Conservation (phyloP, 2,797 vertebrate species). For the Peromyscus aztecus region DNA sequence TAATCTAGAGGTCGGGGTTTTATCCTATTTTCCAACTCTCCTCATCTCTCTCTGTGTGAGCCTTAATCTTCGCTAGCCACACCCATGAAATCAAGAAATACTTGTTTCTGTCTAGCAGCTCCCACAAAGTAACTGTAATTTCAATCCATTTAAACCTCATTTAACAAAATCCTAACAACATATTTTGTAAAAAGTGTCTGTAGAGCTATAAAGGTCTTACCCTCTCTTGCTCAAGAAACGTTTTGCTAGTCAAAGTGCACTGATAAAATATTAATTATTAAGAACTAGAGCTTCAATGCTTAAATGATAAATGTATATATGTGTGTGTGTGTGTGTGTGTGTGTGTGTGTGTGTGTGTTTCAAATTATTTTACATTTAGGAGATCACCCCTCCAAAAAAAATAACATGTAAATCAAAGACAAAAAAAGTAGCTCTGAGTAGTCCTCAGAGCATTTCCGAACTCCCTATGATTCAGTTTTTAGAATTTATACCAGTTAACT, state of each 20-base stretch:
- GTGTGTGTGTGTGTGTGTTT: conserved; percentile 10
- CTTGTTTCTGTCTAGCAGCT: background rate
- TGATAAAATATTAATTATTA: conserved; percentile 15
- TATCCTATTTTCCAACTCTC: background rate
- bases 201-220: background rate
- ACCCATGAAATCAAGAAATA: conserved; percentile 14
- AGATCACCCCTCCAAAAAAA: background rate
- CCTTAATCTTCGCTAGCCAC: background rate
- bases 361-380: conserved; percentile 53
- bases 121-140: conserved; percentile 8
- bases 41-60: background rate
- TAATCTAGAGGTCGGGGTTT: background rate
- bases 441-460: background rate
- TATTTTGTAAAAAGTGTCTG: conserved; percentile 15
- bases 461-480: background rate
- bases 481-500: conserved; percentile 26
- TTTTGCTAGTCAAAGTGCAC: background rate
- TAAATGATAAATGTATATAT: conserved; percentile 34
- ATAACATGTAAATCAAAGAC: background rate
- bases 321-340: conserved; percentile 7
- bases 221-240: background rate
- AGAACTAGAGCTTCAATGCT: conserved; percentile 18
- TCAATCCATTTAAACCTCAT: background rate
- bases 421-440: background rate
- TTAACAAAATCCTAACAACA: conserved; percentile 29